A percentile compares a stretch with the other conserved stretches of the same genome.
Evolutionary conservation across 30 jellyfish, hydroid and myxozoan genomes (phyloP).

Genomic region (Aurelia coerulea): DNA sequence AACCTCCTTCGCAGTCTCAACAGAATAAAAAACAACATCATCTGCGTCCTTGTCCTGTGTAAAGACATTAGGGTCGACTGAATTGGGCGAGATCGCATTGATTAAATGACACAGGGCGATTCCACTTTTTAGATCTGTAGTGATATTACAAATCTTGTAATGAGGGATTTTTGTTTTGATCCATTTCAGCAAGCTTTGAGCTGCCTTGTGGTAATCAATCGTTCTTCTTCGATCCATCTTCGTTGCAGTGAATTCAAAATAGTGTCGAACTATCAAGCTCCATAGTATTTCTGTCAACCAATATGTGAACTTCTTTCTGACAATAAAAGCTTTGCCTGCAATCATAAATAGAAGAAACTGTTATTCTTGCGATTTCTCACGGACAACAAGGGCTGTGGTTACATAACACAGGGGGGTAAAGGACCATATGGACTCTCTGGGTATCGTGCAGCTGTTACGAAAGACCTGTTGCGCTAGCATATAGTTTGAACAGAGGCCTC

Average conservation of each 20-base stretch:
- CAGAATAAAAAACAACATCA: constrained; percentile 64
- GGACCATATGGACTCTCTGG: too few species aligned
- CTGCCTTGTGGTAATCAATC: constrained; percentile 74
- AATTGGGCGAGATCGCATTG: constrained; percentile 81
- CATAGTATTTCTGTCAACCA: constrained; percentile 71
- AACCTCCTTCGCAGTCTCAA: constrained; percentile 88
- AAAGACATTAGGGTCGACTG: constrained; percentile 63
- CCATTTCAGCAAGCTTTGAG: constrained; percentile 88
- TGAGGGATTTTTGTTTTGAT: constrained; percentile 75
- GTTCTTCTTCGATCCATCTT: constrained; percentile 45
- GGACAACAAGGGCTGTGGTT: too few species aligned
- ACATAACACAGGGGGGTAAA: too few species aligned
- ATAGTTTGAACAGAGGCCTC: too few species aligned
- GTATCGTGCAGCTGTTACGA: too few species aligned
- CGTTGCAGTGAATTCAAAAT: constrained; percentile 37
- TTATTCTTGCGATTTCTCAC: too few species aligned
- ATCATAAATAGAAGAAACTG: neutral
- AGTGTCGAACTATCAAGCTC: constrained; percentile 80
- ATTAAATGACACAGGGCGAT: constrained; percentile 67
- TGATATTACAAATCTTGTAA: constrained; percentile 35
- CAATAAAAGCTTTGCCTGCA: constrained; percentile 48
- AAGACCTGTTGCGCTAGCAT: too few species aligned
- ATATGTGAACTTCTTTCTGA: constrained; percentile 58
- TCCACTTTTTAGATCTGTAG: constrained; percentile 79
- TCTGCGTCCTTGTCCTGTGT: constrained; percentile 49